These are phyloP conservation scores for Catocala fraxini DNA, from an alignment of 2,888 invertebrate genomes.

Conservation along the genomic window DNA sequence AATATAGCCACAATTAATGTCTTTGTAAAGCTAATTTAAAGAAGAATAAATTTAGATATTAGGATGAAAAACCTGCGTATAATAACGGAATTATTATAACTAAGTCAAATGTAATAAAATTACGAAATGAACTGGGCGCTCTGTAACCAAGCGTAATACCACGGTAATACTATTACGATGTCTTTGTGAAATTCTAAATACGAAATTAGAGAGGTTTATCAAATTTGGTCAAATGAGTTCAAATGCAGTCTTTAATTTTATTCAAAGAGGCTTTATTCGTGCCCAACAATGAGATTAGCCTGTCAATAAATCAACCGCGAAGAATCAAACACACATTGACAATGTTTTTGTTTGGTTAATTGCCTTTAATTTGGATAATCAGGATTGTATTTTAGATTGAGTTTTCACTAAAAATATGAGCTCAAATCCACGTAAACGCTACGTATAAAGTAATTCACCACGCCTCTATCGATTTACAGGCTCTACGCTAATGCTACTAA, in stretches of 20 bases:
- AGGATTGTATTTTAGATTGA: too few relatives aligned
- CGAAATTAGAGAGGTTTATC: constrained; percentile 29
- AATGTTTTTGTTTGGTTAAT: too few relatives aligned
- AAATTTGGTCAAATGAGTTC: constrained; percentile 26
- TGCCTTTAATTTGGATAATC: too few relatives aligned
- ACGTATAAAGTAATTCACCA: too few relatives aligned
- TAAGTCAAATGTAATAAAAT: constrained; percentile 23
- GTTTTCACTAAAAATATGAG: too few relatives aligned
- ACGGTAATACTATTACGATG: constrained; percentile 35
- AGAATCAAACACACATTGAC: too few relatives aligned
- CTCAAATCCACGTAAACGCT: too few relatives aligned
- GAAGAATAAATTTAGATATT: not conserved
- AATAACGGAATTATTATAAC: constrained; percentile 3
- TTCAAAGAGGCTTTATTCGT: not conserved
- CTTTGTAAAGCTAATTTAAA: constrained; percentile 10
- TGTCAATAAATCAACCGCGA: too few relatives aligned
- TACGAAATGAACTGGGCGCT: constrained; percentile 20
- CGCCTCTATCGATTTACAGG: too few relatives aligned
- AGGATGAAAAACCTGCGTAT: not conserved
- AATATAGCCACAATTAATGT: constrained; percentile 5
- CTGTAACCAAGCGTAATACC: constrained; percentile 28
- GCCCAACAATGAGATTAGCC: too few relatives aligned
- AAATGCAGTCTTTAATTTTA: not conserved
- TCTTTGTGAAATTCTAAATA: constrained; percentile 27
- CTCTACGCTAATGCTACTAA: too few relatives aligned